These are phyloP conservation scores for Desoria tigrina DNA, from an alignment of 2,888 invertebrate genomes.

Conservation along the genomic window DNA sequence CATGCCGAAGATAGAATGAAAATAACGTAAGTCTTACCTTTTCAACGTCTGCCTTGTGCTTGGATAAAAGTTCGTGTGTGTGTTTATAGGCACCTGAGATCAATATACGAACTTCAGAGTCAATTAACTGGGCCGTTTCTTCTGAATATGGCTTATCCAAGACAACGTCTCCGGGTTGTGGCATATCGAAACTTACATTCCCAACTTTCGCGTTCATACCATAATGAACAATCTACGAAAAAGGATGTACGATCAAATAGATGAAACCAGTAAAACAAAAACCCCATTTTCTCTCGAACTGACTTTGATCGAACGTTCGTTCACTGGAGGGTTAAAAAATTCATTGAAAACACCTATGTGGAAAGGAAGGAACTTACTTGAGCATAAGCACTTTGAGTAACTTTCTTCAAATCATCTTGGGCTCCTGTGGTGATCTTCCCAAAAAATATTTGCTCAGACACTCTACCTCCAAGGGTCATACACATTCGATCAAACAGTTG, in stretches of 20 bases:
- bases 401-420: slow-evolving; percentile 96
- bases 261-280: neutral
- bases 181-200: slow-evolving; percentile 93
- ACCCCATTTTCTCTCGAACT: neutral
- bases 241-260: slow-evolving; percentile 6
- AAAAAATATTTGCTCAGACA: slow-evolving; percentile 96
- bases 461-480: slow-evolving; percentile 97
- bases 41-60: slow-evolving; percentile 82
- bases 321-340: no score
- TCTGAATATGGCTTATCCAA: slow-evolving; percentile 98
- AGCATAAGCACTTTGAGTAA: slow-evolving; percentile 96
- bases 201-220: slow-evolving; percentile 98
- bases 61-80: slow-evolving; percentile 73
- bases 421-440: slow-evolving; percentile 95
- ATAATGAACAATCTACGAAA: slow-evolving; percentile 77
- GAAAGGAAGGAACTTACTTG: slow-evolving; percentile 64
- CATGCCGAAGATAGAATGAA: no score
- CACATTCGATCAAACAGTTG: slow-evolving; percentile 98
- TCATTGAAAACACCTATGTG: neutral
- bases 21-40: slow-evolving; percentile 63
- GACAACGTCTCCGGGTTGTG: slow-evolving; percentile 87
- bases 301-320: neutral
- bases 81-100: slow-evolving; percentile 76
- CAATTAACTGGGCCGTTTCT: slow-evolving; percentile 92
- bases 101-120: slow-evolving; percentile 80